Evolutionary conservation across 1,140 invertebrate species (phyloP).

Genomic region (Brevipalpus yothersi): DNA sequence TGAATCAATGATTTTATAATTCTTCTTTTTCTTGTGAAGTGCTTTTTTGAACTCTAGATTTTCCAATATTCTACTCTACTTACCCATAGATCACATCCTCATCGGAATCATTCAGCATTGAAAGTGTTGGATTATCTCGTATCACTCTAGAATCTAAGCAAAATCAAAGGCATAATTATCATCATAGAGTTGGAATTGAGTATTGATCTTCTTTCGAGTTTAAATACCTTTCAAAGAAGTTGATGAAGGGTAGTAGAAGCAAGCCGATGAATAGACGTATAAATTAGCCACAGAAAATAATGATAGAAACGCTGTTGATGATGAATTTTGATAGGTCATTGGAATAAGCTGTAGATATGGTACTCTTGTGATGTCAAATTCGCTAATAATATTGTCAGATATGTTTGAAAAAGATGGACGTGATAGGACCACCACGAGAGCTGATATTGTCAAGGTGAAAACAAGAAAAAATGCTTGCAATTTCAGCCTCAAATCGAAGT

Average conservation of each 20-base stretch:
- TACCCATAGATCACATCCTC: slow-evolving; percentile 79
- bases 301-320: slow-evolving; percentile 8
- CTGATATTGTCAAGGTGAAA: slow-evolving; percentile 50
- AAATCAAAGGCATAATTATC: neutral
- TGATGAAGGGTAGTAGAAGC: slow-evolving; percentile 8
- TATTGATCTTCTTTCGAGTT: slow-evolving; percentile 1
- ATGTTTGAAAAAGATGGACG: neutral
- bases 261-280: slow-evolving; percentile 6
- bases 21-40: neutral
- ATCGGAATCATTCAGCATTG: slow-evolving; percentile 94
- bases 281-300: slow-evolving; percentile 7
- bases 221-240: slow-evolving; percentile 3
- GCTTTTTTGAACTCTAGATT: neutral
- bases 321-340: slow-evolving; percentile 6
- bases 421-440: slow-evolving; percentile 27
- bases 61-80: neutral
- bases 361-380: neutral
- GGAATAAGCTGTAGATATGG: slow-evolving; percentile 8
- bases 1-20: neutral
- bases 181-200: neutral
- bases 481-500: slow-evolving; percentile 75
- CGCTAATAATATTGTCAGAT: neutral
- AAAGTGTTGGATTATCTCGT: slow-evolving; percentile 88
- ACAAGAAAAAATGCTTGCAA: slow-evolving; percentile 65
- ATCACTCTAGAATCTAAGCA: slow-evolving; percentile 51